phyloP scores from a whole-genome alignment of 2,888 invertebrate genomes.

The Blomia tropicalis region DNA sequence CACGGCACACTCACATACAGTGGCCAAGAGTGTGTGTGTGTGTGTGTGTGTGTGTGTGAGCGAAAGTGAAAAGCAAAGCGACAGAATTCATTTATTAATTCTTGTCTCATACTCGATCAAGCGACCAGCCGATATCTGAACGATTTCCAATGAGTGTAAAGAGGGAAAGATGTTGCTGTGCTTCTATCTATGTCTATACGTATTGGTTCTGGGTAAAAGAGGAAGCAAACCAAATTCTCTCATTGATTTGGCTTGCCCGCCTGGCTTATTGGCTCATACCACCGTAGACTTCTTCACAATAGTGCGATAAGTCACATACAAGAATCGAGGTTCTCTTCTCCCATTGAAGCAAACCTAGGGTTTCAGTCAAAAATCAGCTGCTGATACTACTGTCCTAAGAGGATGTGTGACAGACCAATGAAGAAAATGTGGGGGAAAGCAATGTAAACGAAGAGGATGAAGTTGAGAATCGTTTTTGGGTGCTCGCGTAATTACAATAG shows the following conservation, averaged over 20 bases:
- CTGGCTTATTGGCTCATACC: conserved; percentile 10
- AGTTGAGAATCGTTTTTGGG: background rate
- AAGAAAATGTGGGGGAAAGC: too few species aligned
- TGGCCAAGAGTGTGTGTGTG: background rate
- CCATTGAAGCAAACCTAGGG: background rate
- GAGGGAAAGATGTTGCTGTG: background rate
- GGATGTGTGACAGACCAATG: background rate
- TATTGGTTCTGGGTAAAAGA: too few species aligned
- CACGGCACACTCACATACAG: too few species aligned
- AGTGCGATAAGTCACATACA: conserved; percentile 5
- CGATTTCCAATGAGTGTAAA: background rate
- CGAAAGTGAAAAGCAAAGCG: background rate
- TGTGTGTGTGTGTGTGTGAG: background rate
- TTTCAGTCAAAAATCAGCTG: conserved; percentile 7
- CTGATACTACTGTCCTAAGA: too few species aligned
- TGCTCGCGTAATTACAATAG: conserved; percentile 3
- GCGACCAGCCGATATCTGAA: conserved; percentile 15
- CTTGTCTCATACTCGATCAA: conserved; percentile 20
- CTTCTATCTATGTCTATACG: too few species aligned
- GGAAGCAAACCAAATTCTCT: background rate
- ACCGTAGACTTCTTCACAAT: too few species aligned
- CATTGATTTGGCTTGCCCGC: background rate
- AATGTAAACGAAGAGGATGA: background rate
- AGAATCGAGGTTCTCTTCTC: background rate
- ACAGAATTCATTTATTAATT: conserved; percentile 19